Evolutionary conservation across 2,113 vertebrate genomes (phyloP), one percentile per base, ranked within the genome.

Genomic region (Alligator mississippiensis): DNA sequence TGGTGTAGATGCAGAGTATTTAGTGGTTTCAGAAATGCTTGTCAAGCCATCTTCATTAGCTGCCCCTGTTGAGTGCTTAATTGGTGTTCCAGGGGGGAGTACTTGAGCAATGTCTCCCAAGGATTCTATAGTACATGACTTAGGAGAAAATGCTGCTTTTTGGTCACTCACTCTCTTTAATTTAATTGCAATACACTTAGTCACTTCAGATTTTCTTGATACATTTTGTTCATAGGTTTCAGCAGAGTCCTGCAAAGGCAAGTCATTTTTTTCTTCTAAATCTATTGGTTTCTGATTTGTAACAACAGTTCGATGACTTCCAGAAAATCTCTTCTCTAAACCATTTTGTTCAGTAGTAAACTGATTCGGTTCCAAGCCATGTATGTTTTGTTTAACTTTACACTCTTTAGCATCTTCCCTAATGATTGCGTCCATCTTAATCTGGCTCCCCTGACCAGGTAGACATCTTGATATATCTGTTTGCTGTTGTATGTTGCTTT

Each of bases 31-130:
- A 58, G 64, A 19, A 77, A 1, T 27, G 27, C 75, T 62, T 59
- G n/a, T 75, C 60, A 77, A 21, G 27, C 66, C 61, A 15, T 24
- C 7, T 68, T 38, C 58, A 1, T 5, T 2, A 8, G 7, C 3
- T 18, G 13, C 38, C n/a, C 58, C 77, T 24, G 18, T 12, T 28
- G 1, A 4, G 28, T 79, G 25, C 13, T 22, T 17, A 11, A 3
- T 1, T 21, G 6, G 8, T 38, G 2, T 0, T 21, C 7, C 5
- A 72, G 27, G 11, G 30, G 5, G 47, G 21, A 0, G 1, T 2
- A 0, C 2, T 27, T 28, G 2, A 13, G 3, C 18, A 7, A 1
- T 1, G 2, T 2, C 34, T 5, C 4, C 77, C 64, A 92, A 7
- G 38, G 22, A 2, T 5, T 81, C 77, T 68, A 90, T 87, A 22